Conservation (phyloP, 2,797 vertebrate species). For the Sebastes oblongus region DNA sequence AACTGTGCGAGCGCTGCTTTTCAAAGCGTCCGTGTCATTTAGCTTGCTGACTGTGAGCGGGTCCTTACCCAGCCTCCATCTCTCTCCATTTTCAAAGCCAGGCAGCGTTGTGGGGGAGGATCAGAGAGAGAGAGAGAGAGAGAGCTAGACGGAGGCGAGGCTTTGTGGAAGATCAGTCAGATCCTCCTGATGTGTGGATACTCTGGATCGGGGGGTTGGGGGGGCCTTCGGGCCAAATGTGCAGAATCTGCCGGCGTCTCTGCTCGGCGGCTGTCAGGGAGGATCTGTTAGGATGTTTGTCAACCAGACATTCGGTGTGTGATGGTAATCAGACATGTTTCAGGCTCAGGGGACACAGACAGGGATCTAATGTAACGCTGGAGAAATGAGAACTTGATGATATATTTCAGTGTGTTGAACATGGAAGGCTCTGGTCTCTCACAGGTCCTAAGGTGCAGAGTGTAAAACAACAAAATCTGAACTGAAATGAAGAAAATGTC, state of each 20-base stretch:
- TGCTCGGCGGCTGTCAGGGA: constrained; percentile 10
- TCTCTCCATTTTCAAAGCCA: constrained; percentile 43
- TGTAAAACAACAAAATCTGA: background rate
- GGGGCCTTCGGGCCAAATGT: constrained; percentile 18
- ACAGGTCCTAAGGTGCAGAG: background rate
- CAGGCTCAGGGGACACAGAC: background rate
- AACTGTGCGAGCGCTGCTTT: constrained; percentile 4
- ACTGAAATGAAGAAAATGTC: background rate
- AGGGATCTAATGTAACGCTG: background rate
- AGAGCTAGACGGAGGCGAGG: constrained; percentile 16
- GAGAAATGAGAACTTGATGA: background rate
- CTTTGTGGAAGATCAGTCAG: constrained; percentile 46
- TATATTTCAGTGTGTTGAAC: background rate
- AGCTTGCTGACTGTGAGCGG: constrained; percentile 50
- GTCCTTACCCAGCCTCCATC: constrained; percentile 31
- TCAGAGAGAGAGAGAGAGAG: constrained; percentile 27
- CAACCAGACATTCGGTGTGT: background rate
- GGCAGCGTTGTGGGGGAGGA: constrained; percentile 39
- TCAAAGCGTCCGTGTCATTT: constrained; percentile 55
- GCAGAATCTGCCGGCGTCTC: background rate
- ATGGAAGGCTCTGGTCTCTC: background rate
- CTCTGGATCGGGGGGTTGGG: background rate
- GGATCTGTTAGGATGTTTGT: constrained; percentile 16
- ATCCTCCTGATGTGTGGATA: constrained; percentile 32
- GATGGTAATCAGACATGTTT: constrained; percentile 15